Percentiles rank a stretch among this genome's conserved stretches.
Conservation (phyloP, 1,140 invertebrate species). For the Goniozus legneri region DNA sequence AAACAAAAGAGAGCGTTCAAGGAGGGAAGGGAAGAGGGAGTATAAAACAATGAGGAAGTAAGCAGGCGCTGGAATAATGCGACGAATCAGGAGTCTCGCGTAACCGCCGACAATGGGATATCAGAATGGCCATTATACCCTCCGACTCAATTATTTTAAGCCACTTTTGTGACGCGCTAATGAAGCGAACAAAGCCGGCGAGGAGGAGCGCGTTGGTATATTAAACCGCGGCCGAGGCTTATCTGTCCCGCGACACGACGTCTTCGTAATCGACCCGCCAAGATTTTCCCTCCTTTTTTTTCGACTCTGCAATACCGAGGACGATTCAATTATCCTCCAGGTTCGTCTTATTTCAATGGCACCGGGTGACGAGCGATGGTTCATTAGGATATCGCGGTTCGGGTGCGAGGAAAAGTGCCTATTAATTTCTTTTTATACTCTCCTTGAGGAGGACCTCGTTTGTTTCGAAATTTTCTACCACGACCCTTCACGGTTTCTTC, state of each 20-base stretch:
- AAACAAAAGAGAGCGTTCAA: too few relatives aligned
- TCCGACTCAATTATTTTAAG: slow-evolving; percentile 51
- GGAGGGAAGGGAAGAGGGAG: background rate
- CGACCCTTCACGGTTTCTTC: too few relatives aligned
- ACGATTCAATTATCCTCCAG: too few relatives aligned
- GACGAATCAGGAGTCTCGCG: slow-evolving; percentile 31
- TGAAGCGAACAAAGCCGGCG: slow-evolving; percentile 47
- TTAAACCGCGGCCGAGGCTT: slow-evolving; percentile 30
- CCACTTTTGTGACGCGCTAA: slow-evolving; percentile 49
- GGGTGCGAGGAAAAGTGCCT: too few relatives aligned
- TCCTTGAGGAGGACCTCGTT: too few relatives aligned
- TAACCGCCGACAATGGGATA: slow-evolving; percentile 40
- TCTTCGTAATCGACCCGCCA: background rate
- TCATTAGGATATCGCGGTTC: too few relatives aligned
- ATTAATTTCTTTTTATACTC: too few relatives aligned
- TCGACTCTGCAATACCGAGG: background rate
- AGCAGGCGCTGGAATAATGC: slow-evolving; percentile 27
- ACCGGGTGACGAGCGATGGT: too few relatives aligned
- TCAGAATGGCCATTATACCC: slow-evolving; percentile 44
- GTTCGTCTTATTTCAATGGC: too few relatives aligned
- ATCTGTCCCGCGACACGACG: slow-evolving; percentile 3
- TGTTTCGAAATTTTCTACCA: too few relatives aligned
- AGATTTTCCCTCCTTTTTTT: background rate
- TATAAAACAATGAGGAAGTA: slow-evolving; percentile 33
- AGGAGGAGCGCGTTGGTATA: too few relatives aligned